These are phyloP conservation scores for Lordiphosa collinella DNA, from an alignment of 1,140 invertebrate genomes.

Conservation along the genomic window DNA sequence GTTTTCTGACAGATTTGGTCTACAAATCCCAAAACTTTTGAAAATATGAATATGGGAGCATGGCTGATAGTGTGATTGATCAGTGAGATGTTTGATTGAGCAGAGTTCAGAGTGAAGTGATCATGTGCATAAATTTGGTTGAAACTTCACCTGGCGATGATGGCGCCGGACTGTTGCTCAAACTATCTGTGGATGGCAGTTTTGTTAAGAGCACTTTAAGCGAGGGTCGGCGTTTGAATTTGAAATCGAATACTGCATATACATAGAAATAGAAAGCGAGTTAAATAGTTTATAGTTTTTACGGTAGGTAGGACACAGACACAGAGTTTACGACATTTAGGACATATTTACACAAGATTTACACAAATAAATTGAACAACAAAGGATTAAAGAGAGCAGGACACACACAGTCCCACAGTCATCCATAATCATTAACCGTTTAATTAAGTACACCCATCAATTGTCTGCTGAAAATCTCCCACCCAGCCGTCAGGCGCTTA, in stretches of 20 bases:
- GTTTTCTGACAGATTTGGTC: no score
- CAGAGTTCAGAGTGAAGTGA: neutral
- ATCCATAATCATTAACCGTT: constrained; percentile 38
- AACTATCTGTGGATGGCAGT: constrained; percentile 81
- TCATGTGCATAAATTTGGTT: constrained; percentile 2
- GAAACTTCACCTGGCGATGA: constrained; percentile 81
- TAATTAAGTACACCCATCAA: constrained; percentile 63
- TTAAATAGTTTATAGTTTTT: constrained; percentile 21
- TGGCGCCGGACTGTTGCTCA: constrained; percentile 81
- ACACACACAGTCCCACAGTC: neutral
- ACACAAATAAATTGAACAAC: neutral
- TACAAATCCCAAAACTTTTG: no score
- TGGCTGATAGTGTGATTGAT: neutral
- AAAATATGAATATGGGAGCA: no score
- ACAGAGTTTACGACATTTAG: constrained; percentile 16
- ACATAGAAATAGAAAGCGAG: constrained; percentile 56
- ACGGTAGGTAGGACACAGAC: constrained; percentile 24
- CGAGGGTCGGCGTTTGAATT: constrained; percentile 77
- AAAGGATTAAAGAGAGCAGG: neutral
- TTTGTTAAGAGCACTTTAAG: constrained; percentile 80
- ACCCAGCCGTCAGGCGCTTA: neutral
- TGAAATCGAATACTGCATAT: constrained; percentile 71
- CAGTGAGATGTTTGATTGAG: neutral
- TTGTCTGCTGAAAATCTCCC: constrained; percentile 32
- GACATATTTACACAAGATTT: neutral